Percentiles rank a stretch among this genome's conserved stretches.
phyloP scores from a whole-genome alignment of 2,797 vertebrate species.

The Melopsittacus undulatus region DNA sequence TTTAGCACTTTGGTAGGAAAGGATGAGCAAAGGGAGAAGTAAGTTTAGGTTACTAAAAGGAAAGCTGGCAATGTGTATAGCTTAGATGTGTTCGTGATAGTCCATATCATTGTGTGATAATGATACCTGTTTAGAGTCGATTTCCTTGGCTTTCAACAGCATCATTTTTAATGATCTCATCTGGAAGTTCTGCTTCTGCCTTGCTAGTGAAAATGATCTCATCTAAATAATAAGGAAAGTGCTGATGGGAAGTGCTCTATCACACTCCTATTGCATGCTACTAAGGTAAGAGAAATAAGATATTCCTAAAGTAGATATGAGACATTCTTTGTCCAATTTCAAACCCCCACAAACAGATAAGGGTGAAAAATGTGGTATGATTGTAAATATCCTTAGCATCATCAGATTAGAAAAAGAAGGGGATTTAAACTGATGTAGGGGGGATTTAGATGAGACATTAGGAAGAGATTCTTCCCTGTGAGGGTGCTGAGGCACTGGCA shows the following conservation, averaged over 20 bases:
- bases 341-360: not conserved
- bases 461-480: not conserved
- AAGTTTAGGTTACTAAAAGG: not conserved
- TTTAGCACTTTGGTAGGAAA: not conserved
- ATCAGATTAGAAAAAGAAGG: not conserved
- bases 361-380: not conserved
- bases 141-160: not conserved
- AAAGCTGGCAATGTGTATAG: not conserved
- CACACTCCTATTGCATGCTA: not conserved
- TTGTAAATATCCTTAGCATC: not conserved
- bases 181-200: not conserved
- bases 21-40: not conserved
- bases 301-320: not conserved
- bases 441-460: not conserved
- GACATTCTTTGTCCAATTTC: not conserved
- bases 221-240: constrained; percentile 9
- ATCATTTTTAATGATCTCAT: not conserved
- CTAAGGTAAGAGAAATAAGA: constrained; percentile 7
- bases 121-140: not conserved
- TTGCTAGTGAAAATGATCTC: not conserved
- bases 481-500: not conserved
- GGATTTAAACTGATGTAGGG: not conserved
- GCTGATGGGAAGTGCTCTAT: not conserved
- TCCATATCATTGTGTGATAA: not conserved
- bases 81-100: not conserved